These are phyloP conservation scores for Drosophila nasuta DNA, from an alignment of 1,140 invertebrate species.

Conservation along the genomic window DNA sequence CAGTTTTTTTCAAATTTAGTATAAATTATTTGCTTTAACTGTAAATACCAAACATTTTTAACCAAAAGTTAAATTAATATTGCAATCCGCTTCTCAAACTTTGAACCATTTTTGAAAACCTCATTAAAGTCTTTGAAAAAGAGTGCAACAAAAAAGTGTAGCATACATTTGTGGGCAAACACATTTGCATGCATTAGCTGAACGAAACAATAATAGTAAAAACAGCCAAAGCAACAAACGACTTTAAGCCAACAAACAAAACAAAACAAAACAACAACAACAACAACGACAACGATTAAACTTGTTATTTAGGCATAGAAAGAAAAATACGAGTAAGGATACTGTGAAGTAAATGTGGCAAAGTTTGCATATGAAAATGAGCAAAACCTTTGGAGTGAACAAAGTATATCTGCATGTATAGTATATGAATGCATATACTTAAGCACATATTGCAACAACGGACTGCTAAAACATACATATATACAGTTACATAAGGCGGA, in stretches of 20 bases:
- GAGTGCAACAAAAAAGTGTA: conserved; percentile 4
- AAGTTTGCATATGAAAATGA: conserved; percentile 21
- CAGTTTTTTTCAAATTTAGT: too few species aligned
- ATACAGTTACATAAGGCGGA: conserved; percentile 48
- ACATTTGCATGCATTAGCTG: conserved; percentile 3
- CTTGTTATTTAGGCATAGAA: conserved; percentile 12
- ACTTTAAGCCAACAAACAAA: conserved; percentile 1
- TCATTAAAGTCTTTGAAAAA: background rate
- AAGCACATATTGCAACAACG: conserved; percentile 1
- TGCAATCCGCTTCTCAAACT: too few species aligned
- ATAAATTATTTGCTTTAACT: too few species aligned
- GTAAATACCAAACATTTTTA: too few species aligned
- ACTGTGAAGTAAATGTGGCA: background rate
- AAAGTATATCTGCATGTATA: conserved; percentile 1
- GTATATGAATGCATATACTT: conserved; percentile 14
- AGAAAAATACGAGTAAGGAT: conserved; percentile 15
- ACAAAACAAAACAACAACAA: background rate
- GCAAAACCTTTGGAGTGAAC: conserved; percentile 1
- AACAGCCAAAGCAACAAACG: background rate
- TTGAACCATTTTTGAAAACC: background rate
- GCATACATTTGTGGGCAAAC: conserved; percentile 14
- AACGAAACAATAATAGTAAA: conserved; percentile 2
- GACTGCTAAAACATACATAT: conserved; percentile 7
- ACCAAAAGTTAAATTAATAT: background rate
- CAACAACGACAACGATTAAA: background rate